Conservation (phyloP, 2,888 invertebrate species). For the Acrobasis consociella region DNA sequence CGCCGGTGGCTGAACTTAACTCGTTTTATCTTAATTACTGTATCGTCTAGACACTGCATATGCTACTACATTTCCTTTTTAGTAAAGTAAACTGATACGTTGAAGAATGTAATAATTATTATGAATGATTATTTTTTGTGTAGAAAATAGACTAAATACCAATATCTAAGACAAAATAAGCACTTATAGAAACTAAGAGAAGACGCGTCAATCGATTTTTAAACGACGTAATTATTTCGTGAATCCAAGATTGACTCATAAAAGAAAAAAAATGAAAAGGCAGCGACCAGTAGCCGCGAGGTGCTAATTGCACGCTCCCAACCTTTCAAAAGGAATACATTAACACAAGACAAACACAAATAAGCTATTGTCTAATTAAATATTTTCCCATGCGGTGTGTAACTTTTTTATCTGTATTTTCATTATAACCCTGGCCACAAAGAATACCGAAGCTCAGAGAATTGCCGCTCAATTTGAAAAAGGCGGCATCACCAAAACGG, state of each 20-base stretch:
- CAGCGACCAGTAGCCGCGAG: constrained; percentile 65
- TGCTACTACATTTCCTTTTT: constrained; percentile 6
- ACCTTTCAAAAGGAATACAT: constrained; percentile 73
- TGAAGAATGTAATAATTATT: too few relatives aligned
- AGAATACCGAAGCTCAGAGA: constrained; percentile 55
- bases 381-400: constrained; percentile 76
- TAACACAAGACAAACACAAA: constrained; percentile 81
- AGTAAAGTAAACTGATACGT: background rate
- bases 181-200: background rate
- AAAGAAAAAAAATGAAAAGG: constrained; percentile 48
- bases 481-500: constrained; percentile 47
- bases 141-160: constrained; percentile 24
- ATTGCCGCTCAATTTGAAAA: constrained; percentile 57
- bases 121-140: too few relatives aligned
- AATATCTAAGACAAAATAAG: background rate
- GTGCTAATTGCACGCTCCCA: constrained; percentile 73
- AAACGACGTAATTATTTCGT: constrained; percentile 48
- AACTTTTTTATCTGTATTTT: constrained; percentile 46
- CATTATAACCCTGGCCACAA: constrained; percentile 58
- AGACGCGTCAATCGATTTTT: constrained; percentile 30
- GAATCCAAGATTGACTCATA: constrained; percentile 68
- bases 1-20: constrained; percentile 15
- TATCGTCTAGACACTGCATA: constrained; percentile 9
- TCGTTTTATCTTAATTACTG: constrained; percentile 18
- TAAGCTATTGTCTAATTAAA: constrained; percentile 82